Conservation (phyloP, 2,113 vertebrate species). For the Orientallactaga bullata region DNA sequence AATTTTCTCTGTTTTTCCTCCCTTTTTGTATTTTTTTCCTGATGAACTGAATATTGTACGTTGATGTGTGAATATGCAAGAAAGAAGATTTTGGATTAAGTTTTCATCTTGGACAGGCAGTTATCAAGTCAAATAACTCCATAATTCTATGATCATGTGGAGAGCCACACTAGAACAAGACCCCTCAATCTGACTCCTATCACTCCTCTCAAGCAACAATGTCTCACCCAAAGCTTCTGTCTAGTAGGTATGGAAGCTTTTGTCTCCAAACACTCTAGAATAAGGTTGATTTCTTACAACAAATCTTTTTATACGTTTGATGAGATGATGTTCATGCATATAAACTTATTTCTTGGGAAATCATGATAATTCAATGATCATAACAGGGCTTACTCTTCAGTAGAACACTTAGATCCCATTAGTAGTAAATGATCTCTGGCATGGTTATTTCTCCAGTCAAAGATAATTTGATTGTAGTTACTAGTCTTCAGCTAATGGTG, state of each 20-base stretch:
- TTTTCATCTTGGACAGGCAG: not conserved
- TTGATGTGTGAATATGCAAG: not conserved
- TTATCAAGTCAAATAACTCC: not conserved
- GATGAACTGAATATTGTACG: not conserved
- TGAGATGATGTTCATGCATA: not conserved
- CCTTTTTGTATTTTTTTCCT: not conserved
- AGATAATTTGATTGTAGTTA: slow-evolving; percentile 72
- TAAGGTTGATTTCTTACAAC: not conserved
- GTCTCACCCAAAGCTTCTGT: rapidly evolving
- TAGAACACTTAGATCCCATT: not conserved
- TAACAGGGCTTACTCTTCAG: not conserved
- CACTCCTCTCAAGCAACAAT: not conserved
- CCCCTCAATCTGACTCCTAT: not conserved
- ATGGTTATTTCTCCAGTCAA: slow-evolving; percentile 55
- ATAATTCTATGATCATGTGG: not conserved
- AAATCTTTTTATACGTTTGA: not conserved
- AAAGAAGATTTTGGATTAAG: not conserved
- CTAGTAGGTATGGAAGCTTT: not conserved
- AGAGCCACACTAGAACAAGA: not conserved
- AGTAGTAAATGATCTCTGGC: slow-evolving; percentile 6
- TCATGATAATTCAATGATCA: not conserved
- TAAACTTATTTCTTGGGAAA: not conserved
- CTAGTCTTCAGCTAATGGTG: slow-evolving; percentile 64
- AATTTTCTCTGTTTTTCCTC: not conserved
- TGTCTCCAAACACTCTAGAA: not conserved